Conservation (phyloP, 1,140 invertebrate genomes). For the Macrobrachium rosenbergii region DNA sequence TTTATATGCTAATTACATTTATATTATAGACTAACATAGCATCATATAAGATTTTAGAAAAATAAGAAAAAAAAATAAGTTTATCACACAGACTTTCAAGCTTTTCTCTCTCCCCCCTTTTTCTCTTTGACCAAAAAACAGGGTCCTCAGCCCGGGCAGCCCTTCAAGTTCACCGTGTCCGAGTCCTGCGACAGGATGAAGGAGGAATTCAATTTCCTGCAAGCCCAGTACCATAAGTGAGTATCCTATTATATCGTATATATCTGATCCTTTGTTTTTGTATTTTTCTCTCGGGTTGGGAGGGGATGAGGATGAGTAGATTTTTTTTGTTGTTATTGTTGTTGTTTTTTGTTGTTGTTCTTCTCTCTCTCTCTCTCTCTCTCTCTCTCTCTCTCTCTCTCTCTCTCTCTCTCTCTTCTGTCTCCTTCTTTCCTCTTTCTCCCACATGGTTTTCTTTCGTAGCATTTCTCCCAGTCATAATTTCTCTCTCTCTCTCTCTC, state of each 20-base stretch:
- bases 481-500: constrained; percentile 48
- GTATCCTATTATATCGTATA: constrained; percentile 70
- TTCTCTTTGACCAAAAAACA: constrained; percentile 66
- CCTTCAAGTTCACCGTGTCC: constrained; percentile 95
- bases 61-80: too few relatives aligned
- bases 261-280: not conserved
- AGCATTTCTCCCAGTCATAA: too few relatives aligned
- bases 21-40: too few relatives aligned
- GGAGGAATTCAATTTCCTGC: constrained; percentile 98
- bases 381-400: constrained; percentile 21
- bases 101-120: too few relatives aligned
- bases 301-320: not conserved
- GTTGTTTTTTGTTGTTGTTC: constrained; percentile 9
- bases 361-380: constrained; percentile 50
- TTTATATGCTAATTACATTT: too few relatives aligned
- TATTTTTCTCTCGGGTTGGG: not conserved
- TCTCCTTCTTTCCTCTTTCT: constrained; percentile 17
- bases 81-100: too few relatives aligned
- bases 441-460: not conserved
- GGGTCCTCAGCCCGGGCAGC: constrained; percentile 75
- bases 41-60: too few relatives aligned
- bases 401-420: constrained; percentile 27
- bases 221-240: constrained; percentile 99
- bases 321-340: not conserved
- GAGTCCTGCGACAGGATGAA: constrained; percentile 98